phyloP scores from a whole-genome alignment of 2,888 invertebrate species.

The Athrips mouffetella region DNA sequence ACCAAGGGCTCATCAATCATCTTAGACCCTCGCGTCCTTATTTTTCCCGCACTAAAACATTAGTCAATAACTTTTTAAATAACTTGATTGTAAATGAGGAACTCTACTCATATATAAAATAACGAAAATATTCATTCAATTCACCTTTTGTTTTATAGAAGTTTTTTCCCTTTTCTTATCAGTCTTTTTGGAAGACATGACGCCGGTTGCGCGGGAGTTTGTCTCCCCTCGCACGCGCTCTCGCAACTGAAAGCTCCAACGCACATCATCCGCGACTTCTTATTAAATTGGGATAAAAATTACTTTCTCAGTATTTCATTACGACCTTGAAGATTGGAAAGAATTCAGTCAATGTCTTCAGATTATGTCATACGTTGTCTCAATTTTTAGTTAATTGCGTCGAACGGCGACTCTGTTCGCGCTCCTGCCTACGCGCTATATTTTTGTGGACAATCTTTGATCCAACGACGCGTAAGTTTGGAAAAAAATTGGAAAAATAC shows the following conservation, averaged over 20 bases:
- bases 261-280: conserved; percentile 20
- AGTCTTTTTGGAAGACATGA: conserved; percentile 24
- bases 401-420: not conserved
- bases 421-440: not conserved
- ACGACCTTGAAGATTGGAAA: conserved; percentile 15
- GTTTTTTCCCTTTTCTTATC: conserved; percentile 50
- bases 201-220: conserved; percentile 39
- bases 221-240: conserved; percentile 42
- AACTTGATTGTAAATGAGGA: too few species aligned
- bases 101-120: too few species aligned
- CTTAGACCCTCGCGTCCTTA: too few species aligned
- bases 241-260: conserved; percentile 50
- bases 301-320: conserved; percentile 21
- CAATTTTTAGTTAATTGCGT: not conserved
- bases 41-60: too few species aligned
- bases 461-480: not conserved
- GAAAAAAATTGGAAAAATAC: too few species aligned
- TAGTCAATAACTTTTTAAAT: too few species aligned
- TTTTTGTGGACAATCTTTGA: not conserved
- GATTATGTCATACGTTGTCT: not conserved
- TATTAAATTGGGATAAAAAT: conserved; percentile 20
- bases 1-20: too few species aligned
- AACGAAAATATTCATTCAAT: not conserved
- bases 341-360: not conserved
- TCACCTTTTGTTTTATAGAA: conserved; percentile 41